Evolutionary conservation across 2,888 invertebrate genomes (phyloP), one percentile per base, ranked within the genome.

Genomic region (Erebia ligea): DNA sequence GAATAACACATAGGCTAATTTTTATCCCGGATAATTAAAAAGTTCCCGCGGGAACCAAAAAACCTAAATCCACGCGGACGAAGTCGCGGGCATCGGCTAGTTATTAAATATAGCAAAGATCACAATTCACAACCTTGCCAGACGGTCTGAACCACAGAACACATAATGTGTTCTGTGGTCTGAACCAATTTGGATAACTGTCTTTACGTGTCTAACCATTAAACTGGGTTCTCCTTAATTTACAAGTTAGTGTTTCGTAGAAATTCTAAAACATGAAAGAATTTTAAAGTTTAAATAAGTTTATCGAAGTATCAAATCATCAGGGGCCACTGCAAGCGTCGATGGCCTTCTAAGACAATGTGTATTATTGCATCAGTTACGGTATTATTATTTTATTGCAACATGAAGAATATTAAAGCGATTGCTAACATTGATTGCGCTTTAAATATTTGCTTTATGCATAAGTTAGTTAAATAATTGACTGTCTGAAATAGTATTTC

Each of bases 331-430:
- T 40, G 17, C 64, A 19, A 21, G 34, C 40, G 52, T 64, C 64
- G 64, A 13, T 11, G 64, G 19, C 64, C 64, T 64, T 64, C 54
- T 54, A 64, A 64, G 17, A 64, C 64, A 64, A 64, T 64, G 64
- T 54, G 40, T 50, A 48, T 54, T 54, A 64, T 64, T 64, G 64
- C 64, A 54, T 64, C 34, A 64, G 52, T 64, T 52, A 54, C 52
- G 62, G 48, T 34, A 40, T 54, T 64, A 64, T 64, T 64, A 64
- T 64, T 62, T 62, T 52, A 64, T 64, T 64, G 40, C 64, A 64
- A 64, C 64, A 64, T 54, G 34, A 54, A 64, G 64, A 64, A 64
- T 64, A 64, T 54, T 64, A 52, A 54, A 64, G 40, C 54, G 64
- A 64, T 64, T 64, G 64, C 64, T 54, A 17, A 64, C 50, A 64